Percentiles rank a stretch among this genome's conserved stretches.
Conservation (phyloP, 1,140 invertebrate species). For the Pinna nobilis region DNA sequence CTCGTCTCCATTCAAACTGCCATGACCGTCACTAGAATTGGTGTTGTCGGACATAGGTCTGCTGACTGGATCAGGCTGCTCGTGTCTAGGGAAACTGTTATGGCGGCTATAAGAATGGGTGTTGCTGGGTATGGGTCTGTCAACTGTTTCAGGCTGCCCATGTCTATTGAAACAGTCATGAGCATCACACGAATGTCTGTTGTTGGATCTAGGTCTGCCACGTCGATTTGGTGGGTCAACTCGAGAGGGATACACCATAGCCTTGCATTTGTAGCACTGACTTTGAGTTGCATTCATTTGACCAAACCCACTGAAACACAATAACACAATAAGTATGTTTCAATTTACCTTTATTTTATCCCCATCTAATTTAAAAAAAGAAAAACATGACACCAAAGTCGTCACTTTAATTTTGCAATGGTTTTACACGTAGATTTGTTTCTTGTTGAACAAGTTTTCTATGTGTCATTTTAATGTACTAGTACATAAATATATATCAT, state of each 20-base stretch:
- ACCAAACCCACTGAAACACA: not conserved
- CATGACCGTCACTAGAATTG: not conserved
- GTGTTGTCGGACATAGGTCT: not conserved
- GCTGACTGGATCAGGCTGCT: not conserved
- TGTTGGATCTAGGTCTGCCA: not conserved
- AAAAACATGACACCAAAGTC: constrained; percentile 38
- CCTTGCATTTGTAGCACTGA: not conserved
- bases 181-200: not conserved
- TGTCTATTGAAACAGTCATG: constrained; percentile 1
- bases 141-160: not conserved
- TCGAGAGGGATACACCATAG: not conserved
- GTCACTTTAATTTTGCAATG: not conserved
- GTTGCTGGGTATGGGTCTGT: not conserved
- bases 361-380: no score
- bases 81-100: not conserved
- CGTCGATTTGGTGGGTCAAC: not conserved
- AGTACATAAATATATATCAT: no score
- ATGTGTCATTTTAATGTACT: not conserved
- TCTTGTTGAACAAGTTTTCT: not conserved
- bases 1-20: not conserved
- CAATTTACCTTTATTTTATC: no score
- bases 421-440: not conserved
- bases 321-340: no score
- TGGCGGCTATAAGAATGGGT: not conserved
- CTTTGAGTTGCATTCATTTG: not conserved